phyloP scores from a whole-genome alignment of 2,113 vertebrate species.

The Dermatemys mawii region DNA sequence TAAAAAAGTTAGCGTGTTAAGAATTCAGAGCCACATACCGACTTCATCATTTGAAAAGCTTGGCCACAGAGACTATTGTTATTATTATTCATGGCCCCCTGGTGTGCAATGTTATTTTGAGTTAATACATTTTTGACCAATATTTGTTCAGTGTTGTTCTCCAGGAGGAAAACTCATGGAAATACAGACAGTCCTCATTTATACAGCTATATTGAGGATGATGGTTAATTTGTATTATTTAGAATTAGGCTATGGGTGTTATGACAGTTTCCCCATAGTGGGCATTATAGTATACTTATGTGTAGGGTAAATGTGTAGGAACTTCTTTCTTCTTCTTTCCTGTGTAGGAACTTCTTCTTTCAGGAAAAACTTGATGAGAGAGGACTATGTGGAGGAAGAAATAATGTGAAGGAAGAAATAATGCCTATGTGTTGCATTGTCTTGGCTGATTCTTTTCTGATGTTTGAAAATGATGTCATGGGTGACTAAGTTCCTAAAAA shows the following conservation, averaged over 20 bases:
- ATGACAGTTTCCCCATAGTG: not conserved
- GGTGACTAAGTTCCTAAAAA: not conserved
- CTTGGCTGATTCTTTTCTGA: not conserved
- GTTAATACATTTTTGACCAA: constrained; percentile 37
- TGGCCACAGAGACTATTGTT: constrained; percentile 4
- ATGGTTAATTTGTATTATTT: not conserved
- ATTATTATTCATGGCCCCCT: not conserved
- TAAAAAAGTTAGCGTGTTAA: not conserved
- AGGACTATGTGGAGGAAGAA: not conserved
- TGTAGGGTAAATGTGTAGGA: too few species aligned
- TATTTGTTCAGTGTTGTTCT: constrained; percentile 1
- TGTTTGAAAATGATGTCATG: not conserved
- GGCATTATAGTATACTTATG: not conserved
- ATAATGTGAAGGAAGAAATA: not conserved
- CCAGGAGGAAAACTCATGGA: constrained; percentile 33
- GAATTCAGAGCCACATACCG: not conserved
- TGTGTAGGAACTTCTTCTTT: too few species aligned
- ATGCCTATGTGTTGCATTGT: not conserved
- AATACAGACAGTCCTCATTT: constrained; percentile 67
- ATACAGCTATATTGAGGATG: constrained; percentile 38
- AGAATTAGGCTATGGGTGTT: not conserved
- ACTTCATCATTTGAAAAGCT: not conserved
- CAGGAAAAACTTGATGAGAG: not conserved
- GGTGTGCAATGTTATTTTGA: not conserved
- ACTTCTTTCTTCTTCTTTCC: too few species aligned